Conservation (phyloP, 92 coral and sea anemone species). For the Parazoanthus swiftii region DNA sequence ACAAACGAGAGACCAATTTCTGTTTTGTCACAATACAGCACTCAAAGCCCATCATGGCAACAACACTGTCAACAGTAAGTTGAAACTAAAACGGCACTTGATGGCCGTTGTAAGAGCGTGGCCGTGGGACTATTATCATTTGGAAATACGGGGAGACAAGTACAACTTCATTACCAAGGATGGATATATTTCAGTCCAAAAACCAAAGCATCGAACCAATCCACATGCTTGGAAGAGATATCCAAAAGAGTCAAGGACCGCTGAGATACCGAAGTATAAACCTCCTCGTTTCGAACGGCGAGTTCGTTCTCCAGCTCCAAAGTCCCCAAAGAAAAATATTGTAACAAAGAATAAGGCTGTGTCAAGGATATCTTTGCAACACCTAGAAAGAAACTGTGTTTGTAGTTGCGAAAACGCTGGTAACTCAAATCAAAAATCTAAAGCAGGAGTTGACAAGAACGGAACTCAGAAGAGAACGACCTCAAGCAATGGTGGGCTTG, state of each 20-base stretch:
- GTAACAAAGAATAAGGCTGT: constrained; percentile 47
- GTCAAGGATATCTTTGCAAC: constrained; percentile 42
- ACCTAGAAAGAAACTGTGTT: constrained; percentile 59
- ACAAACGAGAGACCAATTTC: neutral
- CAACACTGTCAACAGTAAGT: neutral
- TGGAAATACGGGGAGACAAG: constrained; percentile 65
- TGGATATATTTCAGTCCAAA: constrained; percentile 50
- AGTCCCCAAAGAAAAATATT: constrained; percentile 43
- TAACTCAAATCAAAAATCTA: neutral
- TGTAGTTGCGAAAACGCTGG: constrained; percentile 55
- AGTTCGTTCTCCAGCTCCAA: constrained; percentile 3
- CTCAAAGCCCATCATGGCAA: neutral
- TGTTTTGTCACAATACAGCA: neutral
- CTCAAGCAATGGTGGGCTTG: neutral
- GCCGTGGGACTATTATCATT: constrained; percentile 63
- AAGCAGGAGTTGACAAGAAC: constrained; percentile 6
- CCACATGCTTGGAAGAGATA: constrained; percentile 45
- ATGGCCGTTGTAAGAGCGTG: constrained; percentile 3
- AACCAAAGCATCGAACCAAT: constrained; percentile 56
- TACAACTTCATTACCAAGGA: constrained; percentile 44
- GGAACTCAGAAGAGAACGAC: neutral
- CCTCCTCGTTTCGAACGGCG: constrained; percentile 28
- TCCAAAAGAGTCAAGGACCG: constrained; percentile 22
- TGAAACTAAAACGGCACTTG: neutral
- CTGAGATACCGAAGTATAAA: constrained; percentile 26